These are phyloP conservation scores for Pelobates fuscus DNA, from an alignment of 2,113 vertebrate genomes.

Conservation along the genomic window DNA sequence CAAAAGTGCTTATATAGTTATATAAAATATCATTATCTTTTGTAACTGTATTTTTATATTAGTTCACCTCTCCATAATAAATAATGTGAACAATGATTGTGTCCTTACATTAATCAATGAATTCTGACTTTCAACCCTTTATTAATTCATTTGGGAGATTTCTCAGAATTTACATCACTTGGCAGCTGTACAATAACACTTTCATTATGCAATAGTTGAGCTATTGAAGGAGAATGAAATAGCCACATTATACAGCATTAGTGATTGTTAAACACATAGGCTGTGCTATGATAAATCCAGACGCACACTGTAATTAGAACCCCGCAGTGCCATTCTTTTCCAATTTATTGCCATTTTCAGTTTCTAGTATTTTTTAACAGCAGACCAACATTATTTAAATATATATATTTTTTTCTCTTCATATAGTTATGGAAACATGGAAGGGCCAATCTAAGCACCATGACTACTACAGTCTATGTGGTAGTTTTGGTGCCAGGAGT, in stretches of 20 bases:
- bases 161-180: slow-evolving; percentile 37
- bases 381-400: no score
- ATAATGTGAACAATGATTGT: not conserved
- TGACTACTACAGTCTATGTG: no score
- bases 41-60: not conserved
- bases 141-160: slow-evolving; percentile 36
- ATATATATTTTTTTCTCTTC: no score
- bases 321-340: no score
- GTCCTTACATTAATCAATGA: not conserved
- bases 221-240: slow-evolving; percentile 28
- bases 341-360: no score
- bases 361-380: no score
- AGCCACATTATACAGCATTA: slow-evolving; percentile 14
- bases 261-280: slow-evolving; percentile 30
- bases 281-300: not conserved
- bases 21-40: not conserved
- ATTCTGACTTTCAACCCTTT: slow-evolving; percentile 24
- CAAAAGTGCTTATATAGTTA: no score
- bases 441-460: no score
- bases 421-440: no score
- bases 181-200: slow-evolving; percentile 33
- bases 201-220: slow-evolving; percentile 31
- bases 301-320: no score
- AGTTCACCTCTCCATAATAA: not conserved
- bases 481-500: no score